These are phyloP conservation scores for Microplitis deprimator DNA, from an alignment of 2,888 invertebrate genomes.

Conservation along the genomic window DNA sequence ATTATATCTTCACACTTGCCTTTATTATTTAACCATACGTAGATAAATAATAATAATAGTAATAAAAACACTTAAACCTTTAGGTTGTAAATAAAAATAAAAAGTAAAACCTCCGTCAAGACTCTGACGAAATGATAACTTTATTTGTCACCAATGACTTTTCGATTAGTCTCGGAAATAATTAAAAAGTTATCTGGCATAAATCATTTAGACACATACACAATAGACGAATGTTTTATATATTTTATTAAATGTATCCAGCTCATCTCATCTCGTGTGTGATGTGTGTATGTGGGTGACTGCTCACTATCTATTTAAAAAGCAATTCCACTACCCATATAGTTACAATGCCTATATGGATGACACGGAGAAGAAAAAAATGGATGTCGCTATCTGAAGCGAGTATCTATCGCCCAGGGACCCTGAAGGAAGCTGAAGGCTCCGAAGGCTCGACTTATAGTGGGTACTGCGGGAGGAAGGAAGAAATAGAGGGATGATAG, in stretches of 20 bases:
- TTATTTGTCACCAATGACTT: slow-evolving; percentile 13
- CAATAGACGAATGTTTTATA: neutral
- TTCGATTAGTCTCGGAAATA: slow-evolving; percentile 8
- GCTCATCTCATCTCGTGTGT: neutral
- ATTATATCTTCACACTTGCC: neutral
- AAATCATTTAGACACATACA: neutral
- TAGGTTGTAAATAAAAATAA: neutral
- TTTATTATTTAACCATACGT: slow-evolving; percentile 13
- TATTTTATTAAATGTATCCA: neutral
- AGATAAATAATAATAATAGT: neutral
- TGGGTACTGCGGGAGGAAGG: neutral
- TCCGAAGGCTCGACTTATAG: slow-evolving; percentile 9
- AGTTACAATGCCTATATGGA: neutral
- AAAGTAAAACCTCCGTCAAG: neutral
- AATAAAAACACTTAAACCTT: neutral
- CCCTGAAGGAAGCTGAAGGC: slow-evolving; percentile 5
- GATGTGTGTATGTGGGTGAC: slow-evolving; percentile 3
- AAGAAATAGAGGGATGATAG: slow-evolving; percentile 42
- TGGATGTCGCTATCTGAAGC: slow-evolving; percentile 56
- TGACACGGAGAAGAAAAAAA: slow-evolving; percentile 48
- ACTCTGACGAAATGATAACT: neutral
- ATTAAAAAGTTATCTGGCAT: slow-evolving; percentile 1
- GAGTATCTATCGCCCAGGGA: slow-evolving; percentile 48
- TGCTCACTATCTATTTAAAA: slow-evolving; percentile 57
- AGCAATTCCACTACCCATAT: slow-evolving; percentile 56